A percentile compares a stretch with the other conserved stretches of the same genome.
phyloP scores from a whole-genome alignment of 64 coral and sea anemone species.

The Stylophora pistillata region DNA sequence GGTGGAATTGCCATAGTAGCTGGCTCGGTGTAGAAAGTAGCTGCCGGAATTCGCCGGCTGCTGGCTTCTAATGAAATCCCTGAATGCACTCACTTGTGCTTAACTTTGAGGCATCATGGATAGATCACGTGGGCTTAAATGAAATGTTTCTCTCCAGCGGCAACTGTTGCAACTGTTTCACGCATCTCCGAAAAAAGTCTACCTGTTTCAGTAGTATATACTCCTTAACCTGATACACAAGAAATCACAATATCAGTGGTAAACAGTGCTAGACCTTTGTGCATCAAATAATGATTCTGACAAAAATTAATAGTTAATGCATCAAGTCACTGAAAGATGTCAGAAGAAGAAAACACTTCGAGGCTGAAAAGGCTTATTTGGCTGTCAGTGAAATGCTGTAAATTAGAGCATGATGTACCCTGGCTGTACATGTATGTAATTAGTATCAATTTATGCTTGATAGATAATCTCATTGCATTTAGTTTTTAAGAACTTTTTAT shows the following conservation, averaged over 20 bases:
- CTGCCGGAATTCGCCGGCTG: no score
- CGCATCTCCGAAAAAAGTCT: no score
- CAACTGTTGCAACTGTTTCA: no score
- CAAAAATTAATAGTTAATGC: not conserved
- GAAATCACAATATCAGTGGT: not conserved
- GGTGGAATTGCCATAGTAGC: no score
- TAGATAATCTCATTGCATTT: slow-evolving; percentile 1
- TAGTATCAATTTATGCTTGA: slow-evolving; percentile 26
- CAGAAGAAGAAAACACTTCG: not conserved
- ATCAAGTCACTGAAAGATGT: not conserved
- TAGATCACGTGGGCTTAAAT: no score
- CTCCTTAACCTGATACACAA: no score
- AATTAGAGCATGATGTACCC: slow-evolving; percentile 37
- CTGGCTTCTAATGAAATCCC: no score
- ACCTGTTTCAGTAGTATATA: no score
- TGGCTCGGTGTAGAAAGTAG: no score
- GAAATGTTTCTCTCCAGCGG: no score
- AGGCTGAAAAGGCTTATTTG: slow-evolving; percentile 36
- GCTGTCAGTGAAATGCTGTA: slow-evolving; percentile 32
- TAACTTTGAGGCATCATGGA: no score
- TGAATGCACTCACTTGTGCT: no score
- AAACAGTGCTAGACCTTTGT: not conserved
- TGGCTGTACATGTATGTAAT: slow-evolving; percentile 1
- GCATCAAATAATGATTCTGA: not conserved
- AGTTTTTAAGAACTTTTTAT: slow-evolving; percentile 2